Evolutionary conservation across 1,140 invertebrate species (phyloP), one percentile per base, ranked within the genome.

Genomic region (Temnothorax curvispinosus): DNA sequence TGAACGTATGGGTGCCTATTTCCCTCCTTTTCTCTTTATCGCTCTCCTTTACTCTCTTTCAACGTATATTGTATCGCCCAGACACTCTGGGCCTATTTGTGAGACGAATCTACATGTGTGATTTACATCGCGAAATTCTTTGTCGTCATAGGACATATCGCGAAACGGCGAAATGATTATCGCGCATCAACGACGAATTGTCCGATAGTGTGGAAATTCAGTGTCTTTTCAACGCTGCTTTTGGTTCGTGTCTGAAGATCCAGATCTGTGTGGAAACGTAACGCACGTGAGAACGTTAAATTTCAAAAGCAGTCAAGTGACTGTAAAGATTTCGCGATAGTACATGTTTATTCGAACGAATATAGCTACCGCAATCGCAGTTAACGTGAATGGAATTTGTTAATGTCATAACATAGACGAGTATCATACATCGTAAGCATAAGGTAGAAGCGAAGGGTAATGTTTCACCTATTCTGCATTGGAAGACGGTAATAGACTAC

Each of bases 401-500:
- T 84, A 41, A 81, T 81, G 41, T 84, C 54, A 18, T 74, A 84
- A 84, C n/a, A 74, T 27, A 71, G 69, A 84, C 41, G 54, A 60
- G 74, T 82, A 72, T 82, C 67, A 27, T 82, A 81, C 44, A 50
- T 71, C 21, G 9, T 82, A 84, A 84, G 18, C 54, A 52, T 71
- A 82, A 47, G 21, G 13, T 58, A 74, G 65, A 35, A 27, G 27
- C 11, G 27, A 56, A 50, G 11, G 56, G 52, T 76, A 86, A 76
- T 11, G 74, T 38, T 89, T 86, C 69, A 86, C 41, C 77, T 87
- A 71, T 87, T 82, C 87, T 67, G 60, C 71, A 85, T 89, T 76
- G 77, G 52, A 60, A 27, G 15, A 86, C 62, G 85, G 85, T 91
- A 60, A 74, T 84, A 84, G 90, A 88, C 87, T 82, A 84, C 67